phyloP scores from a whole-genome alignment of 1,140 invertebrate genomes.

The Yoshiicerus persimilis region DNA sequence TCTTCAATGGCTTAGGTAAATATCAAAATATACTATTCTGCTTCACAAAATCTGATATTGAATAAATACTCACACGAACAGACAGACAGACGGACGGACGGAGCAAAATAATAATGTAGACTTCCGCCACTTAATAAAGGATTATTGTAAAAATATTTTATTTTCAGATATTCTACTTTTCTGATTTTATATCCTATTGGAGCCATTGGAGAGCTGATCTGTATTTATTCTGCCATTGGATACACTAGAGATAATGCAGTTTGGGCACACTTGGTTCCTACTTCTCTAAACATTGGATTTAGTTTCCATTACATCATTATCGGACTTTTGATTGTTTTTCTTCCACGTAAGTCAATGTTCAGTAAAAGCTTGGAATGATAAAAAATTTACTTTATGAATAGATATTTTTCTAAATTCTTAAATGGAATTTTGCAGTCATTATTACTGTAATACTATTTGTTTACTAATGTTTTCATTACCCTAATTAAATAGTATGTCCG shows the following conservation, averaged over 20 bases:
- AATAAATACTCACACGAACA: no score
- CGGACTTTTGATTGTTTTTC: constrained; percentile 77
- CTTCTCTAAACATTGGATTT: constrained; percentile 81
- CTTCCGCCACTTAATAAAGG: not conserved
- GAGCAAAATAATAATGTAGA: no score
- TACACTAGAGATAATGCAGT: constrained; percentile 66
- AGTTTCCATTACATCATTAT: constrained; percentile 79
- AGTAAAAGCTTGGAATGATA: not conserved
- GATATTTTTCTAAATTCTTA: not conserved
- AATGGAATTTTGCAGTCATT: not conserved
- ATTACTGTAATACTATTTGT: not conserved
- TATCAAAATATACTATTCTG: not conserved
- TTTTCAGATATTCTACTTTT: constrained; percentile 84
- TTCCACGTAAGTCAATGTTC: constrained; percentile 68
- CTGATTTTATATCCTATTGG: constrained; percentile 90
- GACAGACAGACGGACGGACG: no score
- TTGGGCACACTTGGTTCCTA: constrained; percentile 79
- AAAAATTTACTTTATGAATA: not conserved
- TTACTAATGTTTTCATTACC: constrained; percentile 32
- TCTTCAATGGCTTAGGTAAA: constrained; percentile 72
- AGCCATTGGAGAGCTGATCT: constrained; percentile 87
- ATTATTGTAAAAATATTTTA: not conserved
- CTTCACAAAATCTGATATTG: not conserved
- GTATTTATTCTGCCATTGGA: constrained; percentile 73
- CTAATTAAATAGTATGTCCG: constrained; percentile 71